Conservation (phyloP, 1,140 invertebrate genomes). For the Hyphantria cunea region DNA sequence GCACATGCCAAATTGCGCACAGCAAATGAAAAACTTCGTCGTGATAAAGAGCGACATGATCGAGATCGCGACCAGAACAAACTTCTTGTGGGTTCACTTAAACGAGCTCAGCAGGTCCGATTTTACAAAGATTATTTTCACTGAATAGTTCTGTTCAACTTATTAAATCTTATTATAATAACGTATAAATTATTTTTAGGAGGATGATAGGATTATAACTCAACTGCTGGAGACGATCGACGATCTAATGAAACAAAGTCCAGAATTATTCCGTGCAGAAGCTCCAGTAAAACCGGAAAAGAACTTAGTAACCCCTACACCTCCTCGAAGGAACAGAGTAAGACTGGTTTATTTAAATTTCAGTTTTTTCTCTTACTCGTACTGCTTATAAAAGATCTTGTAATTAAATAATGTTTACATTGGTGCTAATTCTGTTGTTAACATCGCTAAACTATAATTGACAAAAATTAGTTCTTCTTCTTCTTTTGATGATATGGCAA, state of each 20-base stretch:
- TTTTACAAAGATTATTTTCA: neutral
- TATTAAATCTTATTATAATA: neutral
- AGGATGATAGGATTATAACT: conserved; percentile 86
- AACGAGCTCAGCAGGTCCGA: conserved; percentile 75
- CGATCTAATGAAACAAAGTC: conserved; percentile 87
- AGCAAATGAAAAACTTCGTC: conserved; percentile 94
- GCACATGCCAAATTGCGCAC: conserved; percentile 95
- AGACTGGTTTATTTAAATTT: conserved; percentile 6
- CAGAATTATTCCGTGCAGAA: conserved; percentile 82
- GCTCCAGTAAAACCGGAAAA: conserved; percentile 62
- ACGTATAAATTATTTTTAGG: conserved; percentile 48
- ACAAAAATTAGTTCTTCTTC: no score
- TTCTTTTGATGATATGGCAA: no score
- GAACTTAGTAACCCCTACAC: conserved; percentile 70
- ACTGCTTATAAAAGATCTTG: no score
- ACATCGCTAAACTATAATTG: no score
- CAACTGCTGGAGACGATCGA: conserved; percentile 90
- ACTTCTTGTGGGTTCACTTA: conserved; percentile 82
- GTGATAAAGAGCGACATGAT: conserved; percentile 93
- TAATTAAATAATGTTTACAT: no score
- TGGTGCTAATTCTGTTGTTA: no score
- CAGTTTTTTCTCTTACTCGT: no score
- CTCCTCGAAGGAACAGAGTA: conserved; percentile 77
- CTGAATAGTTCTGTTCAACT: neutral
- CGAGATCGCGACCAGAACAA: conserved; percentile 88